These are phyloP conservation scores for Nycticorax nycticorax DNA, from an alignment of 2,113 vertebrate genomes.

Conservation along the genomic window DNA sequence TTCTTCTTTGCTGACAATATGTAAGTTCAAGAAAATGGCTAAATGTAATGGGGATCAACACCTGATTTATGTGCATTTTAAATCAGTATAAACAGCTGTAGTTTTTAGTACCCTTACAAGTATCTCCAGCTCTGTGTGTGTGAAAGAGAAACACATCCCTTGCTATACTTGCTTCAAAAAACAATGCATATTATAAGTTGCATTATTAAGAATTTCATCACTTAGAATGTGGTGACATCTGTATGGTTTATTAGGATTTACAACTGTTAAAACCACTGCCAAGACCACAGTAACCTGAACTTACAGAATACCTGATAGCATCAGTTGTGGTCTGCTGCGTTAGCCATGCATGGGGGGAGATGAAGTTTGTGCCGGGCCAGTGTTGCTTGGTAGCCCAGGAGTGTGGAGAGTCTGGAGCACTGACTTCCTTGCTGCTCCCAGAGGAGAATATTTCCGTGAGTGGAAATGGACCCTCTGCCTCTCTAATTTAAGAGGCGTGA, in stretches of 20 bases:
- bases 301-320: neutral
- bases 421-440: neutral
- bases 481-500: neutral
- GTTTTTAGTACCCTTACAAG: neutral
- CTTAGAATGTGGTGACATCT: neutral
- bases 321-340: neutral
- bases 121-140: neutral
- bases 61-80: neutral
- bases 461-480: neutral
- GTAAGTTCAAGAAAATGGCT: slow-evolving; percentile 75
- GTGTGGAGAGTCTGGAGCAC: neutral
- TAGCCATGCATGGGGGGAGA: neutral
- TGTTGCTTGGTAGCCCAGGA: neutral
- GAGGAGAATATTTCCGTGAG: neutral
- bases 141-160: neutral
- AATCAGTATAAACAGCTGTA: neutral
- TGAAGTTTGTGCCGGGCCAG: neutral
- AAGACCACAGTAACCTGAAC: neutral
- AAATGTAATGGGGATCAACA: neutral
- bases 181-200: neutral
- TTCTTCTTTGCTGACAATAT: slow-evolving; percentile 96
- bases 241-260: neutral
- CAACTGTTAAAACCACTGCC: neutral
- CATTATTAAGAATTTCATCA: neutral
- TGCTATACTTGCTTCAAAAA: neutral